Percentiles rank a stretch among this genome's conserved stretches.
phyloP scores from a whole-genome alignment of 2,888 invertebrate genomes.

The Spodoptera littoralis region DNA sequence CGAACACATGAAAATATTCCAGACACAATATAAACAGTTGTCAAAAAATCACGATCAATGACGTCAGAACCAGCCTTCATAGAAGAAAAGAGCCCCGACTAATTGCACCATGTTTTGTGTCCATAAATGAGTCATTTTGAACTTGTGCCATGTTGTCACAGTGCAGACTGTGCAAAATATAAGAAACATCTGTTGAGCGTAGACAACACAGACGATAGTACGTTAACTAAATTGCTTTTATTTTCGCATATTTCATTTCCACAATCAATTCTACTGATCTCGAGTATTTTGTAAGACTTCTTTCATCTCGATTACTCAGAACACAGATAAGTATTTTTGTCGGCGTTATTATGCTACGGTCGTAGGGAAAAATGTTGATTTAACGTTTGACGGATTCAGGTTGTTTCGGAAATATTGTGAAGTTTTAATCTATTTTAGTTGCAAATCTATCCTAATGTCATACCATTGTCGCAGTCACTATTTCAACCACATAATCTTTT shows the following conservation, averaged over 20 bases:
- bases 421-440: neutral
- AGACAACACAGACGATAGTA: slow-evolving; percentile 27
- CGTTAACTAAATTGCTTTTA: slow-evolving; percentile 9
- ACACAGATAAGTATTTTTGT: neutral
- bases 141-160: slow-evolving; percentile 54
- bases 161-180: slow-evolving; percentile 28
- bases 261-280: slow-evolving; percentile 5
- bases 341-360: neutral
- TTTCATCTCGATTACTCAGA: slow-evolving; percentile 13
- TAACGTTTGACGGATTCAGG: too few relatives aligned
- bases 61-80: slow-evolving; percentile 25
- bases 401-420: slow-evolving; percentile 14
- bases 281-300: neutral
- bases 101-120: slow-evolving; percentile 32
- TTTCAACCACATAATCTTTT: too few relatives aligned
- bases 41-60: slow-evolving; percentile 31
- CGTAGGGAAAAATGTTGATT: slow-evolving; percentile 2
- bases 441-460: too few relatives aligned
- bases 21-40: slow-evolving; percentile 27
- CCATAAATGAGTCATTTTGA: slow-evolving; percentile 54
- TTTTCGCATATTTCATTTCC: slow-evolving; percentile 15
- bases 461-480: too few relatives aligned
- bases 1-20: slow-evolving; percentile 10
- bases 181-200: slow-evolving; percentile 47
- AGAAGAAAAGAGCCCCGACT: slow-evolving; percentile 19